These are phyloP conservation scores for Corythornis cristatus DNA, from an alignment of 2,113 vertebrate species.

Conservation along the genomic window DNA sequence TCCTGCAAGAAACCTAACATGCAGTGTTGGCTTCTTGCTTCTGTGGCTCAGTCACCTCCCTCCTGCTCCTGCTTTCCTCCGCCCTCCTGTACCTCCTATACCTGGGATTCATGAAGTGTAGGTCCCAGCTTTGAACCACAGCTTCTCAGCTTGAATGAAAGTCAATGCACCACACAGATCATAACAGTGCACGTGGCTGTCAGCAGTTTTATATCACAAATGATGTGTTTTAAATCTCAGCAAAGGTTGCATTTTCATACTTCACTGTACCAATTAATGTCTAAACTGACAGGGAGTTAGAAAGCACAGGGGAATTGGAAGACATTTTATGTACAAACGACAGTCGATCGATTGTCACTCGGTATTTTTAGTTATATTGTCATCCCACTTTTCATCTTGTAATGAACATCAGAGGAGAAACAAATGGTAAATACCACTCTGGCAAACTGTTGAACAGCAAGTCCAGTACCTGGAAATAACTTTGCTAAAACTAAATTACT, in stretches of 20 bases:
- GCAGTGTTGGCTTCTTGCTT: neutral
- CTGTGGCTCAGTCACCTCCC: neutral
- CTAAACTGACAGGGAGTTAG: slow-evolving; percentile 10
- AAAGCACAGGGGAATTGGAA: neutral
- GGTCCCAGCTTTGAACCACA: neutral
- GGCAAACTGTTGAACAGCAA: neutral
- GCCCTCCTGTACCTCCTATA: neutral
- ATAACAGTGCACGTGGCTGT: neutral
- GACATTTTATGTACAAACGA: neutral
- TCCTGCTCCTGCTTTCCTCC: neutral
- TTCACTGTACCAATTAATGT: slow-evolving; percentile 16
- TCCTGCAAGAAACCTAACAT: accelerated
- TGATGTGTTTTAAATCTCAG: neutral
- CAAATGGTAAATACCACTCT: neutral
- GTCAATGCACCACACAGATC: neutral
- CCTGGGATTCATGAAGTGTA: neutral
- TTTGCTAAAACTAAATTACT: neutral
- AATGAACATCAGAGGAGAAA: neutral
- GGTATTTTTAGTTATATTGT: neutral
- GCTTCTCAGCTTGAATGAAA: neutral
- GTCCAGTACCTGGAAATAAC: neutral
- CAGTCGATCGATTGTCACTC: neutral
- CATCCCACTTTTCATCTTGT: neutral
- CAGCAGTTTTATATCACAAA: neutral
- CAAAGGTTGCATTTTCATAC: neutral